Conservation (phyloP, 2,113 vertebrate species). For the Ovibos moschatus region DNA sequence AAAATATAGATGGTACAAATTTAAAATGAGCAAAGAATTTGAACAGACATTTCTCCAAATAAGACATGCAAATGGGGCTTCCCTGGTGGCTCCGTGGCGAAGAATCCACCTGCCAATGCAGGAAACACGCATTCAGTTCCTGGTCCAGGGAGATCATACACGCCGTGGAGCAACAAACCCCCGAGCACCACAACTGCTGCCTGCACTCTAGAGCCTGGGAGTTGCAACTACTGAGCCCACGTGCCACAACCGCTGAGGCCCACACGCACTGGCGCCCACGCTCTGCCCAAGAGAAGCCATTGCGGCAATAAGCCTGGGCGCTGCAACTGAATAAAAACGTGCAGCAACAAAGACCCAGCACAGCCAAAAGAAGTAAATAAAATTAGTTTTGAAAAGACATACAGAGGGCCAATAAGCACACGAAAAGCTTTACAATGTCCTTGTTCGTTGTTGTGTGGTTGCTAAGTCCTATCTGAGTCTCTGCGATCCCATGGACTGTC, state of each 20-base stretch:
- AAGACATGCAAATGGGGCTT: background rate
- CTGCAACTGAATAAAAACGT: background rate
- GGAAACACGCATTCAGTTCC: background rate
- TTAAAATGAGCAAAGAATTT: background rate
- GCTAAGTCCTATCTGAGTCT: background rate
- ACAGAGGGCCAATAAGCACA: background rate
- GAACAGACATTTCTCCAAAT: background rate
- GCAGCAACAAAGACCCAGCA: background rate
- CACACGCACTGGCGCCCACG: fast-evolving
- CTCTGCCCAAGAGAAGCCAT: background rate
- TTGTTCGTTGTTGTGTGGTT: background rate
- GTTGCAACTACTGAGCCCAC: background rate
- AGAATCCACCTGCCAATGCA: background rate
- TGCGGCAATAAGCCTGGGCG: background rate
- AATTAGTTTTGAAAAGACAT: background rate
- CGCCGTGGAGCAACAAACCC: background rate
- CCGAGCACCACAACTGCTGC: background rate
- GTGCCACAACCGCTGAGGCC: background rate
- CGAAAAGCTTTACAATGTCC: background rate
- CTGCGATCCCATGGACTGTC: background rate
- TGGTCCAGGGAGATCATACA: background rate
- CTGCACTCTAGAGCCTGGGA: background rate
- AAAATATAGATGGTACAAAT: background rate
- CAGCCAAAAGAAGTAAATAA: background rate
- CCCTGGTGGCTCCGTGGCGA: background rate